Evolutionary conservation across 2,888 invertebrate genomes (phyloP), one percentile per base, ranked within the genome.

Genomic region (Lymantria dispar): DNA sequence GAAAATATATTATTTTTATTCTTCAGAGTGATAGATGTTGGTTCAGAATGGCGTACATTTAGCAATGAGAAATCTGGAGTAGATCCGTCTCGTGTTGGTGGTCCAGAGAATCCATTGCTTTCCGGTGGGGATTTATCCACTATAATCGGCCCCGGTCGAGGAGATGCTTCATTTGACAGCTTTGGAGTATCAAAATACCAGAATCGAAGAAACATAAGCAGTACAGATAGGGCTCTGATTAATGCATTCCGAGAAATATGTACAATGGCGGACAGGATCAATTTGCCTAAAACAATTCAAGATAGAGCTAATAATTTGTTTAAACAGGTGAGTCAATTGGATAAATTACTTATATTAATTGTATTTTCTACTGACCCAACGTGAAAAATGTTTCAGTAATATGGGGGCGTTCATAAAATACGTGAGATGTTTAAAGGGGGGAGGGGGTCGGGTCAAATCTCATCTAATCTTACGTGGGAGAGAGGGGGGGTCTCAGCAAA

Each of bases 41-140:
- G 99, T 36, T 99, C 99, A 3, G 99, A 99, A 87, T 99, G 99
- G 99, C 94, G 99, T 81, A 99, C 99, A 54, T 99, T 99, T 87
- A 98, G 98, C 76, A 99, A 99, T 83, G 99, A 99, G 80, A 99
- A 98, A 77, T 95, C 96, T 48, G 97, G 98, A 8, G 97, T 97
- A 0, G 99, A 99, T 87, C 99, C 99, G 5, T 98, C 98, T 87
- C 98, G 99, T 96, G 99, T 99, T 60, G 99, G 99, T 92, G 99
- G 99, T 0, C 98, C 99, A 0, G 99, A 99, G 92, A 99, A 99
- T 91, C 98, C 98, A 0, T 91, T 99, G 3, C 92, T 99, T 0
- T 97, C 97, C 70, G 98, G 99, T 0, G 97, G 98, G 41, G 99
- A 99, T 83, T 92, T 99, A 29, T 98, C 98, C 0, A 99, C 99